Base-by-base conservation (phyloP, 2,113 vertebrate genomes). In the Casuarius casuarius region DNA sequence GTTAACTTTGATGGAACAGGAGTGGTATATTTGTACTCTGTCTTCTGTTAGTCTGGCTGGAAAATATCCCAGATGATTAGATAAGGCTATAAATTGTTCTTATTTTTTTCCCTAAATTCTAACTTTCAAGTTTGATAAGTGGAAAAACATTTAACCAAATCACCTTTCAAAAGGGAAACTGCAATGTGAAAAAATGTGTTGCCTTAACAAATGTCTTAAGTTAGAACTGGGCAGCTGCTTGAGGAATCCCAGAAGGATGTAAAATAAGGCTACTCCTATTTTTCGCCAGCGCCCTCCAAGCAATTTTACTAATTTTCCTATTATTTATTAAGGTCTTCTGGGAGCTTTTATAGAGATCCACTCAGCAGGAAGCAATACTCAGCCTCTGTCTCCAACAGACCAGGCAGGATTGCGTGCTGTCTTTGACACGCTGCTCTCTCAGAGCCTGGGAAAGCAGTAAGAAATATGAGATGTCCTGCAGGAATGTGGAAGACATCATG, bases 401-500 rank as follows among this genome's bases (percentile, higher is more conserved):
- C 70, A n/a, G 87, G 58, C 38, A 82, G 81, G 65, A 74, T 68
- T 0, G 2, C 0, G 0, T 84, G 87, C 66, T 13, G 44, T 49
- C 66, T 68, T 81, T 92, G 89, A 92, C 52, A 35, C 1, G 0
- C 13, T 61, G 44, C 44, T 83, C 46, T 80, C 46, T 71, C 70
- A 15, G 72, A 94, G 89, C 51, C 87, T 90, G 89, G 78, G 83
- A 91, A 95, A 94, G 61, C 44, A 52, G n/a, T 58, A 48, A 52
- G 89, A 94, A 85, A 92, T 79, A 70, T 9, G 78, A 95, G 66
- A 94, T 76, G 40, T 83, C 81, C 81, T 92, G 44, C 58, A 94
- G 84, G 81, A 95, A 89, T 52, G 15, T 73, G 77, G 66, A 92
- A 92, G 77, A 70, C 35, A 72, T 68, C 42, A 28, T 19, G n/a